Conservation (phyloP, 2,797 vertebrate species). For the Luscinia luscinia region DNA sequence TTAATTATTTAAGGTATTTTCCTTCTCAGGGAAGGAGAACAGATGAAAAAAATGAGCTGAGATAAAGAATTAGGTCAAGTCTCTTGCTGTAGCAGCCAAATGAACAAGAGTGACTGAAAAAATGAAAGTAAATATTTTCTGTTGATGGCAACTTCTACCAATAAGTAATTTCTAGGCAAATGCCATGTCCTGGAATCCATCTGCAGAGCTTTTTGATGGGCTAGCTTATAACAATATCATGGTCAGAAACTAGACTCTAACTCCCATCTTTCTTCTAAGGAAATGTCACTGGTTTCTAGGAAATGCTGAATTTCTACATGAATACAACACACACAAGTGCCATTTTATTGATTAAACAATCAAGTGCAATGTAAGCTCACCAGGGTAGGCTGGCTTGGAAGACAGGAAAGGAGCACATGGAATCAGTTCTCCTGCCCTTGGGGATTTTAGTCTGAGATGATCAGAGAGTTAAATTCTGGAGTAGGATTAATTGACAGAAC, state of each 20-base stretch:
- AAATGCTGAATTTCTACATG: neutral
- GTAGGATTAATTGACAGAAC: neutral
- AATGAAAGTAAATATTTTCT: neutral
- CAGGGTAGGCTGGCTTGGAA: neutral
- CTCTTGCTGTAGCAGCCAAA: neutral
- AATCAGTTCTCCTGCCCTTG: neutral
- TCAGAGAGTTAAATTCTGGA: neutral
- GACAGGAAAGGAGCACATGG: neutral
- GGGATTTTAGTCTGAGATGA: neutral
- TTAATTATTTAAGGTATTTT: slow-evolving; percentile 34
- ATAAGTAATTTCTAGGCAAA: neutral
- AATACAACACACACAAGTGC: fast-evolving
- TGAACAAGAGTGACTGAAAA: neutral
- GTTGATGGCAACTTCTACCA: neutral
- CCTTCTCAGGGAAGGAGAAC: neutral
- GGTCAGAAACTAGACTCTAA: neutral
- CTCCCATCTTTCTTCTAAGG: neutral
- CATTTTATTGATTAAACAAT: neutral
- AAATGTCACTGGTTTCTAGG: neutral
- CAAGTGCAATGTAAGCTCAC: neutral
- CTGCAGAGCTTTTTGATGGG: neutral
- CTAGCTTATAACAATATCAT: neutral
- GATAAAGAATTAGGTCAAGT: neutral
- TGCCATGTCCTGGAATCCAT: neutral
- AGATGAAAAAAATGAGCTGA: neutral